A percentile compares a stretch with the other conserved stretches of the same genome.
phyloP scores from a whole-genome alignment of 2,113 vertebrate species.

The Pterocles burchelli region DNA sequence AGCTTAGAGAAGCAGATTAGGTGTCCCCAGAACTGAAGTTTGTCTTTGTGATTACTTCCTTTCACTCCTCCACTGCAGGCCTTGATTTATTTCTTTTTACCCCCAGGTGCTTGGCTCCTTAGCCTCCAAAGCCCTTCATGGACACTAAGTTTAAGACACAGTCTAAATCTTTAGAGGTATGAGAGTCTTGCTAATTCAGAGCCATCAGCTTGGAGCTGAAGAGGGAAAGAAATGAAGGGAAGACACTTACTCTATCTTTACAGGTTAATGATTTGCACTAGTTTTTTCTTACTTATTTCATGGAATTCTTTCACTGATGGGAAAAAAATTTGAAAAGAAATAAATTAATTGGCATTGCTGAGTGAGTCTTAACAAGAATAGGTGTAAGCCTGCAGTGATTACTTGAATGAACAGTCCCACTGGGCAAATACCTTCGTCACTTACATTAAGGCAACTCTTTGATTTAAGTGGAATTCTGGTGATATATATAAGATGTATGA shows the following conservation, averaged over 20 bases:
- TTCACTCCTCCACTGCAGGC: neutral
- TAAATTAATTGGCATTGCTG: neutral
- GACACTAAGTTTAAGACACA: neutral
- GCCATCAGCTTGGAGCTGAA: neutral
- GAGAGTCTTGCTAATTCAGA: neutral
- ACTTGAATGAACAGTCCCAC: conserved; percentile 3
- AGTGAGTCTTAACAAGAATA: neutral
- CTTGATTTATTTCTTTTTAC: neutral
- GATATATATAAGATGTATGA: conserved; percentile 19
- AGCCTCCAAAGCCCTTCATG: neutral
- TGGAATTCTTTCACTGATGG: neutral
- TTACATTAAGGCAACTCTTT: neutral
- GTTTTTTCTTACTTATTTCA: neutral
- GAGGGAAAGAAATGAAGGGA: neutral
- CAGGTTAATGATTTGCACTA: neutral
- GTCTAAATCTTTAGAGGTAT: neutral
- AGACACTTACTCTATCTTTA: neutral
- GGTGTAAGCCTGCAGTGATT: neutral
- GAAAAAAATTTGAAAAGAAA: neutral
- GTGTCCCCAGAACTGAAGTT: neutral
- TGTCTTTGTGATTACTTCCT: neutral
- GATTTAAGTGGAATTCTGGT: conserved; percentile 36
- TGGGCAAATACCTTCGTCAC: neutral
- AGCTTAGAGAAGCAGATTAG: neutral
- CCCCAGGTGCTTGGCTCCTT: neutral